Conservation (phyloP, 2,888 invertebrate species). For the Tuta absoluta region DNA sequence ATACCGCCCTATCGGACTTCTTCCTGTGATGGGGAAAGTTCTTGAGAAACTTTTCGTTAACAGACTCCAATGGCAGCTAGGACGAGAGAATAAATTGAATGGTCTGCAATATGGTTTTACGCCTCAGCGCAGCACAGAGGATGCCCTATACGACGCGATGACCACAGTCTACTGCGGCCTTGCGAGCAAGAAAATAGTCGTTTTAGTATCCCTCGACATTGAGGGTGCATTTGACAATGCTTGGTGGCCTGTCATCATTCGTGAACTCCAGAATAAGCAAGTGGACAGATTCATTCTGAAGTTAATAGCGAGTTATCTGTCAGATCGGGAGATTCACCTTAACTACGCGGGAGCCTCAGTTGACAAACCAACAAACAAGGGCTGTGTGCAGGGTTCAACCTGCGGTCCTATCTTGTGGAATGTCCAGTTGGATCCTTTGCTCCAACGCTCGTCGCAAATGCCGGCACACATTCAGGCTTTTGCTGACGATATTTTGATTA, state of each 20-base stretch:
- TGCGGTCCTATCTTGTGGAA: conserved; percentile 21
- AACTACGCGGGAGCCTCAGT: conserved; percentile 2
- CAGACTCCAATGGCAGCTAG: not conserved
- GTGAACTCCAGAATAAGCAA: not conserved
- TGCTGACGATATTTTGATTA: conserved; percentile 2
- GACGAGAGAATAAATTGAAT: not conserved
- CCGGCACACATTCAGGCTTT: not conserved
- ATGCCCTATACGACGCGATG: not conserved
- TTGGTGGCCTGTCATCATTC: not conserved
- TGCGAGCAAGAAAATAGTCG: not conserved
- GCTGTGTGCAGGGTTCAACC: conserved; percentile 19
- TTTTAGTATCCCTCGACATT: not conserved
- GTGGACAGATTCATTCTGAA: not conserved
- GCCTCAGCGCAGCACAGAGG: too few species aligned
- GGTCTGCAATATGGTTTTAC: not conserved
- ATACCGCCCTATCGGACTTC: not conserved
- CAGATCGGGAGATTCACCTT: not conserved
- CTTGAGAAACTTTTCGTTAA: conserved; percentile 2
- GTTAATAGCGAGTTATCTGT: not conserved
- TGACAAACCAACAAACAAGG: not conserved
- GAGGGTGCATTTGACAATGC: not conserved
- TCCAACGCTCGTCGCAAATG: not conserved
- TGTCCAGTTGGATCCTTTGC: not conserved
- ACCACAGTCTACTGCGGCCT: not conserved
- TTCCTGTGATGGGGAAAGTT: not conserved